These are phyloP conservation scores for Andrena haemorrhoa DNA, from an alignment of 2,888 invertebrate genomes.

Conservation along the genomic window DNA sequence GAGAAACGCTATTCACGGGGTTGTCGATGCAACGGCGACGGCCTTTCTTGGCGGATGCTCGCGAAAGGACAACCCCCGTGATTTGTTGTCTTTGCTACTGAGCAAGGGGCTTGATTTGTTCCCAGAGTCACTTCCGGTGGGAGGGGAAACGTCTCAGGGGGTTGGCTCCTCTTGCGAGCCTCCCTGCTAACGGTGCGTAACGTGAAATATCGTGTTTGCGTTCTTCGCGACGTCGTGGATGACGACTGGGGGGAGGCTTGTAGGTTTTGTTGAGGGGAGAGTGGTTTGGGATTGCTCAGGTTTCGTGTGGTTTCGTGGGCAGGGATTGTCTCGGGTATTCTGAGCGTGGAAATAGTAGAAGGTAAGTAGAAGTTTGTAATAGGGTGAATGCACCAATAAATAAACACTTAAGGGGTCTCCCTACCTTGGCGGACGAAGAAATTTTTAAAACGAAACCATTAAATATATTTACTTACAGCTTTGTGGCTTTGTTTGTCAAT, in stretches of 20 bases:
- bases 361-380: too few species aligned
- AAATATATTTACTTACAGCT: too few species aligned
- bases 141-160: background rate
- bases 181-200: background rate
- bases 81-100: conserved; percentile 33
- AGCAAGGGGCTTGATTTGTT: conserved; percentile 17
- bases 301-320: background rate
- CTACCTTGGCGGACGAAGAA: too few species aligned
- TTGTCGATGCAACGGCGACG: conserved; percentile 31
- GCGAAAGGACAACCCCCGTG: conserved; percentile 40
- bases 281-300: background rate
- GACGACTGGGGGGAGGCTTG: background rate
- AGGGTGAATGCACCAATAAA: too few species aligned
- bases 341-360: too few species aligned
- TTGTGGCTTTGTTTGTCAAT: too few species aligned
- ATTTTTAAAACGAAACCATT: too few species aligned
- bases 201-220: conserved; percentile 10
- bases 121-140: conserved; percentile 14
- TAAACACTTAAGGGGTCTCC: too few species aligned
- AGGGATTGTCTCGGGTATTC: too few species aligned
- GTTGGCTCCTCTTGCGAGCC: background rate
- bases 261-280: background rate
- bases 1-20: conserved; percentile 42
- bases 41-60: conserved; percentile 7
- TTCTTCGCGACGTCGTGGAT: background rate